Conservation (phyloP, 1,140 invertebrate genomes). For the Vanessa tameamea region DNA sequence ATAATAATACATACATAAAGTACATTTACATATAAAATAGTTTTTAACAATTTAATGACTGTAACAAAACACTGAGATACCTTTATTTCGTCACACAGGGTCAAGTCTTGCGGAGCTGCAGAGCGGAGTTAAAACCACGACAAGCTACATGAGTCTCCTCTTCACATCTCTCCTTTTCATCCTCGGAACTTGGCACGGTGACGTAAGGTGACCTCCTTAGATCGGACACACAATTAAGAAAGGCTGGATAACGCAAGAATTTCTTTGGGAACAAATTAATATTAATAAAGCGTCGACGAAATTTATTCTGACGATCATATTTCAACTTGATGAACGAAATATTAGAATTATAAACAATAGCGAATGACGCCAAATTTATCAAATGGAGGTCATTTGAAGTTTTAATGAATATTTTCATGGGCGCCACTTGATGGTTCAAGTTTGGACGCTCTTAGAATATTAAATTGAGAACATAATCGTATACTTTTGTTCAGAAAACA, state of each 20-base stretch:
- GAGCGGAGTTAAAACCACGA: constrained; percentile 69
- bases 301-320: constrained; percentile 26
- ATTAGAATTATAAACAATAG: constrained; percentile 28
- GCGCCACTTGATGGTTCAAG: constrained; percentile 6
- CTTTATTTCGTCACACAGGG: constrained; percentile 47
- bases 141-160: constrained; percentile 61
- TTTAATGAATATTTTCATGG: constrained; percentile 21
- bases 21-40: too few species aligned
- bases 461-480: constrained; percentile 1
- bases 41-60: too few species aligned
- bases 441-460: constrained; percentile 21
- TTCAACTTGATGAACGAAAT: constrained; percentile 30
- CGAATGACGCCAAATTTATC: constrained; percentile 24
- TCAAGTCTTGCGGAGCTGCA: constrained; percentile 70
- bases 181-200: constrained; percentile 45
- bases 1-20: too few species aligned
- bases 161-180: constrained; percentile 54
- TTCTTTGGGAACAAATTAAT: constrained; percentile 55
- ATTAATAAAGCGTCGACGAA: constrained; percentile 38
- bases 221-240: constrained; percentile 33
- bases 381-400: constrained; percentile 22
- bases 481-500: not conserved
- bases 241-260: constrained; percentile 55
- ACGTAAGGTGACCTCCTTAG: constrained; percentile 72
- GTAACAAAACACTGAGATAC: not conserved